Conservation (phyloP, 30 jellyfish, hydroid and myxozoan species). For the Nemopilema nomurai region DNA sequence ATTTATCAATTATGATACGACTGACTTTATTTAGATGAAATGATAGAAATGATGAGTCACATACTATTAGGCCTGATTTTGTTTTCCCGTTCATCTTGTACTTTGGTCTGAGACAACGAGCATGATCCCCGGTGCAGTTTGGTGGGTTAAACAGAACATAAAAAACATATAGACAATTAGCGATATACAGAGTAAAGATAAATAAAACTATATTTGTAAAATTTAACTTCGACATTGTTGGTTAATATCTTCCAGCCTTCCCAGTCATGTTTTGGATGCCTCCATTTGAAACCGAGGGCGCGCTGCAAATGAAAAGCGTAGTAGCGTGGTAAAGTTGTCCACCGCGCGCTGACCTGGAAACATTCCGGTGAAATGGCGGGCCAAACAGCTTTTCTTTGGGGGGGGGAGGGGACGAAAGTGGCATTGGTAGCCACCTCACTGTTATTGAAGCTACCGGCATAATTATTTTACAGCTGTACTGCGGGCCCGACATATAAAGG, state of each 20-base stretch:
- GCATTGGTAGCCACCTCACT: too few relatives aligned
- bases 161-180: constrained; percentile 48
- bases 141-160: constrained; percentile 59
- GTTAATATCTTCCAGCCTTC: too few relatives aligned
- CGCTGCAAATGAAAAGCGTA: too few relatives aligned
- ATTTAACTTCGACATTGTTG: constrained; percentile 37
- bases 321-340: too few relatives aligned
- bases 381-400: too few relatives aligned
- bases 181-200: constrained; percentile 33
- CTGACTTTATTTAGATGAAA: not conserved
- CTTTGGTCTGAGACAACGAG: constrained; percentile 44
- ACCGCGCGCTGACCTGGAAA: too few relatives aligned
- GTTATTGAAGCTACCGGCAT: too few relatives aligned
- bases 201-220: constrained; percentile 46
- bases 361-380: too few relatives aligned
- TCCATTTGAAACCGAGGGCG: not conserved
- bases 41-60: not conserved
- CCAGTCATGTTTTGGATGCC: not conserved
- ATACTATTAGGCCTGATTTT: not conserved
- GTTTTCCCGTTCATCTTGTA: constrained; percentile 24
- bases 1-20: too few relatives aligned
- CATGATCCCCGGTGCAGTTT: constrained; percentile 37
- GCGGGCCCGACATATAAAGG: too few relatives aligned
- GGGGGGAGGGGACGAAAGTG: too few relatives aligned
- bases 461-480: too few relatives aligned